Percentiles rank a stretch among this genome's conserved stretches.
Conservation (phyloP, 2,113 vertebrate genomes). For the Lethenteron camtschaticum region DNA sequence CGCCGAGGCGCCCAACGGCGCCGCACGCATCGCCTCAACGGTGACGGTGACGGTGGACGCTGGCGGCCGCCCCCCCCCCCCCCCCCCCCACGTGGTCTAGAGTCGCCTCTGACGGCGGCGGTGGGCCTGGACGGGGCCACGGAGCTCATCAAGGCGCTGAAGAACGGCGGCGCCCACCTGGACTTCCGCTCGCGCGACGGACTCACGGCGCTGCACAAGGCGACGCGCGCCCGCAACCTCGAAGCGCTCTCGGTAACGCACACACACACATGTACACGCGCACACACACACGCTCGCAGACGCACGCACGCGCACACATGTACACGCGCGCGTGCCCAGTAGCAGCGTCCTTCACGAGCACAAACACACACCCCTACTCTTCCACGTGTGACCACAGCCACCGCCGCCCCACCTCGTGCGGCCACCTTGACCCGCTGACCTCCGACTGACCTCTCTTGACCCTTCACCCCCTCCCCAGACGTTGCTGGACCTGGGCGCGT, state of each 20-base stretch:
- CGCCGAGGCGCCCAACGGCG: no score
- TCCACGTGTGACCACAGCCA: no score
- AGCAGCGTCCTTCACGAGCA: not conserved
- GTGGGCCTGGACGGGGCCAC: slow-evolving; percentile 37
- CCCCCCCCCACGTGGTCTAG: slow-evolving; percentile 17
- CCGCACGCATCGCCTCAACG: no score
- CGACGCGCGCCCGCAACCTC: slow-evolving; percentile 47
- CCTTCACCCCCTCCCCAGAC: slow-evolving; percentile 25
- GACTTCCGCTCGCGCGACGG: slow-evolving; percentile 77
- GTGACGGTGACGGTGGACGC: no score
- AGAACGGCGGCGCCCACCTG: slow-evolving; percentile 63
- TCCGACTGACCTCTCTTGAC: no score
- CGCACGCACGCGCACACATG: not conserved
- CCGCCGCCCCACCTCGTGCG: no score
- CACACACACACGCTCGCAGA: not conserved
- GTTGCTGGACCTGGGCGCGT: slow-evolving; percentile 72
- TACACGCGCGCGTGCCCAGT: not conserved
- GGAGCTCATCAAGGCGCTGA: slow-evolving; percentile 55
- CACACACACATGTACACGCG: not conserved
- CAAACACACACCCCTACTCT: not conserved
- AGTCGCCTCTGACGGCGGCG: slow-evolving; percentile 58
- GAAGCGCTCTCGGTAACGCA: slow-evolving; percentile 40
- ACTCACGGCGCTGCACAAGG: slow-evolving; percentile 74
- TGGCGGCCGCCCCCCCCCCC: no score
- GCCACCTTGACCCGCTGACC: no score